Conservation (phyloP, 1,140 invertebrate species). For the Brachionus angularis region DNA sequence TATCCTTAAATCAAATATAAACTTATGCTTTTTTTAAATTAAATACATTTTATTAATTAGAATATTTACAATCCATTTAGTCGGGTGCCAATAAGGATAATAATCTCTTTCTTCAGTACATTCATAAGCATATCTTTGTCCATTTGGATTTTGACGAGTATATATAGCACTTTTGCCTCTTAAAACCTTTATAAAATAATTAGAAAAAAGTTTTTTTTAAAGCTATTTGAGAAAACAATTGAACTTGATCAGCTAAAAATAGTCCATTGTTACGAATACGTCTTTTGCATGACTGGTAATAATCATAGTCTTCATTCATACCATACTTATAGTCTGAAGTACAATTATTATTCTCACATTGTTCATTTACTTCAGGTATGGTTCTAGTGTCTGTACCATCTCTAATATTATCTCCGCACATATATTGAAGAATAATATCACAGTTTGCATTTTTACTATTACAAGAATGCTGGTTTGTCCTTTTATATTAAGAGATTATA, state of each 20-base stretch:
- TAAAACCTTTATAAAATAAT: neutral
- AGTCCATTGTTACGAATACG: constrained; percentile 47
- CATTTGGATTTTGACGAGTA: constrained; percentile 55
- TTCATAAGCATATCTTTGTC: constrained; percentile 55
- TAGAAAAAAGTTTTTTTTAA: neutral
- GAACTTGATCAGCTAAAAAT: constrained; percentile 54
- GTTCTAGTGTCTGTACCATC: constrained; percentile 2
- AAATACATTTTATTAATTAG: constrained; percentile 1
- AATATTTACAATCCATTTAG: constrained; percentile 53
- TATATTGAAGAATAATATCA: constrained; percentile 55
- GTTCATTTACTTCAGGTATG: constrained; percentile 8
- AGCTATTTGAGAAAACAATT: neutral
- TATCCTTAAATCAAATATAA: constrained; percentile 52
- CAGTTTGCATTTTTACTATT: constrained; percentile 51
- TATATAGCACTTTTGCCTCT: constrained; percentile 47
- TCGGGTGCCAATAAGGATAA: constrained; percentile 57
- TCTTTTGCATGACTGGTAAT: constrained; percentile 53
- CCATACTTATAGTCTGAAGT: constrained; percentile 46
- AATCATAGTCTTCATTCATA: constrained; percentile 55
- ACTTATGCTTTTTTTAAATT: too few relatives aligned
- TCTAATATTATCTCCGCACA: constrained; percentile 48
- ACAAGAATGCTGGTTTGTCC: constrained; percentile 59
- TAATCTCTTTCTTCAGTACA: constrained; percentile 58
- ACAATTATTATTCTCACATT: constrained; percentile 47
- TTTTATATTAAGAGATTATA: constrained; percentile 52